A percentile compares a stretch with the other conserved stretches of the same genome.
phyloP scores from a whole-genome alignment of 1,140 invertebrate genomes.

The Monochamus saltuarius region DNA sequence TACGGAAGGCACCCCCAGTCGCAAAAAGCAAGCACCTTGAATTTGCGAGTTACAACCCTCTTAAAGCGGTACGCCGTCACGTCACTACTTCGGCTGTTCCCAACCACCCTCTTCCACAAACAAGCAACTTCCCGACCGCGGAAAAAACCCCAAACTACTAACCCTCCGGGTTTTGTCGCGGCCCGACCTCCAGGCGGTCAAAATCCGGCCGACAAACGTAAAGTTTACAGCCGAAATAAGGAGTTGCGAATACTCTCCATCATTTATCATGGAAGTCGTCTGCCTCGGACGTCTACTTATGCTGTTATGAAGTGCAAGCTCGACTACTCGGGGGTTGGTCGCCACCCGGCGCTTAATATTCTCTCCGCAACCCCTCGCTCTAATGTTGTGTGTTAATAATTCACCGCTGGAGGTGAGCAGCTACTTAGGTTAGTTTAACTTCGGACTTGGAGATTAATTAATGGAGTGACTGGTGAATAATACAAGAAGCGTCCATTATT shows the following conservation, averaged over 20 bases:
- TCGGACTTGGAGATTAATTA: too few relatives aligned
- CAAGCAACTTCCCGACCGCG: too few relatives aligned
- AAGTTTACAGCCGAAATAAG: conserved; percentile 18
- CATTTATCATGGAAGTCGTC: conserved; percentile 34
- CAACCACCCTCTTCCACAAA: too few relatives aligned
- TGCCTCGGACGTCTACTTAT: conserved; percentile 37
- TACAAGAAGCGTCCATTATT: too few relatives aligned
- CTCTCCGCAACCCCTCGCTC: conserved; percentile 14
- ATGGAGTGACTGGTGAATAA: too few relatives aligned
- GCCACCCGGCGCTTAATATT: conserved; percentile 24
- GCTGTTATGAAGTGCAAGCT: conserved; percentile 38
- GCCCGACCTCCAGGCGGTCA: conserved; percentile 1
- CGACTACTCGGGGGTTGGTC: conserved; percentile 30
- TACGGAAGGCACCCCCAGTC: too few relatives aligned
- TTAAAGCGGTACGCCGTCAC: background rate
- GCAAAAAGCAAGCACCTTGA: too few relatives aligned
- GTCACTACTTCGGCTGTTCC: background rate
- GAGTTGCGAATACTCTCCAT: conserved; percentile 18
- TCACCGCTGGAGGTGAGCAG: conserved; percentile 11
- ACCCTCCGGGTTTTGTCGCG: too few relatives aligned
- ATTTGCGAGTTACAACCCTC: background rate
- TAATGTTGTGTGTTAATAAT: conserved; percentile 19
- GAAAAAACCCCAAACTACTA: too few relatives aligned
- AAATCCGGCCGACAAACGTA: conserved; percentile 1
- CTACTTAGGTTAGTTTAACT: background rate